Evolutionary conservation across 2,888 invertebrate species (phyloP), one percentile per base, ranked within the genome.

Genomic region (Ophion ventricosus): DNA sequence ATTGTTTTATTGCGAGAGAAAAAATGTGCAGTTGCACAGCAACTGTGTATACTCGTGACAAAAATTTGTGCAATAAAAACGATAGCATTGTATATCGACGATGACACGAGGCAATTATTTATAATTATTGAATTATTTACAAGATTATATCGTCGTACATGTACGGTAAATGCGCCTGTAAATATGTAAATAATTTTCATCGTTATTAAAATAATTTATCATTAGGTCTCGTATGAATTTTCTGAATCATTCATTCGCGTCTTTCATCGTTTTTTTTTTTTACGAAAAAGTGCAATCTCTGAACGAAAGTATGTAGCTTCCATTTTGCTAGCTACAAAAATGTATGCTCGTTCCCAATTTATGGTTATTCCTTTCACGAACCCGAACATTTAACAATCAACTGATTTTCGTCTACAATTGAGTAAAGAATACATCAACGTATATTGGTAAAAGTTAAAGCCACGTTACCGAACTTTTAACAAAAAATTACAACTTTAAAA

Each of bases 181-280:
- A 87, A 90, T 90, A 90, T 90, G 90, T 90, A 90, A 80, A 90
- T 90, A 90, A 87, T 90, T 89, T 90, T 89, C 90, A 90, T 90
- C 88, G 90, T 90, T 90, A 90, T 90, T 90, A 90, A 90, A 90
- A 89, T 86, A 86, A 88, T 90, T 90, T 89, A 89, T 85, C 88
- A 90, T 89, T 90, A 89, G 40, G 20, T 67, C 26, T 49, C 29
- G n/a, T 2, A 56, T 14, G 49, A 40, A 23, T 74, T 49, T 14
- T 11, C 49, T 49, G n/a, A 40, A 23, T 54, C 1, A 57, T 40
- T 11, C 49, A 4, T 4, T 49, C 49, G 17, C 17, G 17, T 49
- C 0, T 40, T 40, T 40, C 40, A 40, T 10, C 10, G 7, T 49
- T 49, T 14, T 49, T 49, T 17, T 14, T 25, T 20, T 8, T 20